A percentile compares a stretch with the other conserved stretches of the same genome.
Evolutionary conservation across 64 coral and sea anemone genomes (phyloP).

Genomic region (Platygyra sinensis): DNA sequence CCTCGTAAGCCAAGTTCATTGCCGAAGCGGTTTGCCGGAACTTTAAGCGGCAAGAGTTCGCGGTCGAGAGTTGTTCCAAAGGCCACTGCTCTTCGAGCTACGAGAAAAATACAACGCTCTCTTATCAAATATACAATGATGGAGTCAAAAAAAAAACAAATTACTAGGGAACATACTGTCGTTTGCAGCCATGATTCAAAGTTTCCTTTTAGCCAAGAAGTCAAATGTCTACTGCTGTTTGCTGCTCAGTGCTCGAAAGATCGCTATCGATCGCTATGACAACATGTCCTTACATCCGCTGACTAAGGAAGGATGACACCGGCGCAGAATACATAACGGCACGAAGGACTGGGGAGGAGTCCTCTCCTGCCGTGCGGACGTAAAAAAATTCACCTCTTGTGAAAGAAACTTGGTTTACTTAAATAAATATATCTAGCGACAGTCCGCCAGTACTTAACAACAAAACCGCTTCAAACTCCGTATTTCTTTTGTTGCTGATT

Average conservation of each 20-base stretch:
- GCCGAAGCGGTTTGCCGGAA: conserved; percentile 84
- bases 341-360: too few species aligned
- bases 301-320: neutral
- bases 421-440: too few species aligned
- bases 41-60: conserved; percentile 79
- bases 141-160: neutral
- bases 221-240: neutral
- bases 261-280: neutral
- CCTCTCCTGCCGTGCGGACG: too few species aligned
- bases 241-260: neutral
- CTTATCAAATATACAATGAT: neutral
- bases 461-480: too few species aligned
- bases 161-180: neutral
- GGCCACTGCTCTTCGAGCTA: conserved; percentile 54
- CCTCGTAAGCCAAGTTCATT: conserved; percentile 74
- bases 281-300: conserved; percentile 12
- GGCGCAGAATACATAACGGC: neutral
- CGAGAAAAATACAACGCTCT: neutral
- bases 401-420: too few species aligned
- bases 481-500: too few species aligned
- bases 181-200: conserved; percentile 10
- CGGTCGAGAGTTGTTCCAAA: conserved; percentile 94
- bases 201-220: neutral
- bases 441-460: too few species aligned
- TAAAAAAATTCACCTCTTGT: too few species aligned